These are phyloP conservation scores for Lacerta bilineata DNA, from an alignment of 2,797 vertebrate species.

Conservation along the genomic window DNA sequence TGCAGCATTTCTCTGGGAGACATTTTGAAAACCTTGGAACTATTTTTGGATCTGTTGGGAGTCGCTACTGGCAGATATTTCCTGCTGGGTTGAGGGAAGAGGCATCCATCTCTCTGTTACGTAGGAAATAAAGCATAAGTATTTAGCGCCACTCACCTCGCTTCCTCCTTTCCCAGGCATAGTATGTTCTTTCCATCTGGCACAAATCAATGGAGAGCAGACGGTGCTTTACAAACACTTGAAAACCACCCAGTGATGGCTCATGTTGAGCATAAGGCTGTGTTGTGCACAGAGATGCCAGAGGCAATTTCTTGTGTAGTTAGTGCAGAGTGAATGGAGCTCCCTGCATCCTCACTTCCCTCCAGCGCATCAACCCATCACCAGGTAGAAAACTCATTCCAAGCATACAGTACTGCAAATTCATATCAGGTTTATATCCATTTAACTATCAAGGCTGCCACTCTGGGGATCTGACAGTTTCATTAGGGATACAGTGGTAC, in stretches of 20 bases:
- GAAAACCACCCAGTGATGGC: slow-evolving; percentile 10
- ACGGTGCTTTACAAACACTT: not conserved
- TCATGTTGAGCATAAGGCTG: not conserved
- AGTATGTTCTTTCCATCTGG: slow-evolving; percentile 10
- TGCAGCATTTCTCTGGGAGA: slow-evolving; percentile 18
- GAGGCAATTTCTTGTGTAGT: not conserved
- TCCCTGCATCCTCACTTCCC: not conserved
- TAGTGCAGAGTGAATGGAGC: not conserved
- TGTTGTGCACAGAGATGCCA: not conserved
- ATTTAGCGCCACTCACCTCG: not conserved
- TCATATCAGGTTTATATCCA: not conserved
- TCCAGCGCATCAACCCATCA: not conserved
- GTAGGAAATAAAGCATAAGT: slow-evolving; percentile 6
- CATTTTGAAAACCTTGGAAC: slow-evolving; percentile 20
- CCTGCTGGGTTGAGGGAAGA: not conserved
- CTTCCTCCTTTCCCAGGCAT: slow-evolving; percentile 1
- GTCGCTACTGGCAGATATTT: slow-evolving; percentile 10
- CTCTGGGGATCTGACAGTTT: not conserved
- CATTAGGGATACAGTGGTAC: too few relatives aligned
- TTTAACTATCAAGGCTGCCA: not conserved
- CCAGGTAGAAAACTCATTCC: not conserved
- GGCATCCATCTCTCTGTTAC: not conserved
- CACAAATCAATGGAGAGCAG: fast-evolving
- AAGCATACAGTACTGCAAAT: not conserved
- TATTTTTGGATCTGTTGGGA: not conserved